phyloP scores from a whole-genome alignment of 2,888 invertebrate species.

The Synergus laeviventris region DNA sequence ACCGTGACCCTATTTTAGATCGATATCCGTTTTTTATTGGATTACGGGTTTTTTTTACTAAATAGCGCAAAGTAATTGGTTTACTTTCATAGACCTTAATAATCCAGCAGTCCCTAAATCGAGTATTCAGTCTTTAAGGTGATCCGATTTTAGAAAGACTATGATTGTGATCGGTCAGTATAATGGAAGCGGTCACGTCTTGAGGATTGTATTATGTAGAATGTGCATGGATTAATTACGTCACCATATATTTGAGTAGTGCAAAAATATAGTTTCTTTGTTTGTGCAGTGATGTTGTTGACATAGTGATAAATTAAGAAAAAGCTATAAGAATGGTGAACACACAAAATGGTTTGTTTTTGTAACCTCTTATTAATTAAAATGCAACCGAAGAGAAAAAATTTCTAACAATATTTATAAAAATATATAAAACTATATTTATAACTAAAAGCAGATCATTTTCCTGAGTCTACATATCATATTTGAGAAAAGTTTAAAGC shows the following conservation, averaged over 20 bases:
- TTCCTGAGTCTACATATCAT: neutral
- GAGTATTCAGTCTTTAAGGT: conserved; percentile 1
- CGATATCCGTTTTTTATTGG: neutral
- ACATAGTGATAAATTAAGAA: neutral
- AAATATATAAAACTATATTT: neutral
- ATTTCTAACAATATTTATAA: neutral
- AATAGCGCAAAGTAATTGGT: conserved; percentile 4
- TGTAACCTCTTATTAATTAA: neutral
- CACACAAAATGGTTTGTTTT: neutral
- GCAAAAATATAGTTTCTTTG: neutral
- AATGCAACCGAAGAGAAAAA: neutral
- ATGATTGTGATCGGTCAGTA: neutral
- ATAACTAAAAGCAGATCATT: neutral
- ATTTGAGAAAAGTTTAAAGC: neutral
- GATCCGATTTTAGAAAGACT: conserved; percentile 8
- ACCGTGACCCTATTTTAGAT: conserved; percentile 4
- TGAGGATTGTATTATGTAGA: neutral
- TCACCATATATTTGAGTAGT: neutral
- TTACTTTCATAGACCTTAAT: neutral
- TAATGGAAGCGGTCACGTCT: neutral
- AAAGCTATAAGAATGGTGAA: neutral
- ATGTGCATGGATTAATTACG: neutral
- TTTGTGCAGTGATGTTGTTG: neutral
- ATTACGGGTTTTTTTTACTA: conserved; percentile 1
- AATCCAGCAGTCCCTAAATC: too few relatives aligned